A percentile compares a stretch with the other conserved stretches of the same genome.
Conservation (phyloP, 2,888 invertebrate genomes). For the Drosophila prostipennis region DNA sequence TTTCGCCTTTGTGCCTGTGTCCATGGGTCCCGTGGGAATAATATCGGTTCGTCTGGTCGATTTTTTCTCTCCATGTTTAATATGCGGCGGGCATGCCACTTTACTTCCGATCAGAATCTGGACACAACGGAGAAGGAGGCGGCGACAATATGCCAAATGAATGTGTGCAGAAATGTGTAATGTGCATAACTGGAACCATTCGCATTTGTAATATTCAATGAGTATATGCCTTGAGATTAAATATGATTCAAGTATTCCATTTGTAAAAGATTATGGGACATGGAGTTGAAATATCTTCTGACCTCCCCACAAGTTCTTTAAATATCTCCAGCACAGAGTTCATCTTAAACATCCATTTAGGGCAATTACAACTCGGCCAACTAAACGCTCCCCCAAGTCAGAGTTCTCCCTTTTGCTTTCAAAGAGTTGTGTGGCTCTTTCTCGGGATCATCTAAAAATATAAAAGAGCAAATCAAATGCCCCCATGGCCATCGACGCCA, state of each 20-base stretch:
- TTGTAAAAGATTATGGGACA: background rate
- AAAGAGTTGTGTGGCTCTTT: slow-evolving; percentile 2
- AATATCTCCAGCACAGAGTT: slow-evolving; percentile 24
- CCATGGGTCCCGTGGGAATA: slow-evolving; percentile 67
- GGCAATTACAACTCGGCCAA: slow-evolving; percentile 38
- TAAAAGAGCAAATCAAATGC: slow-evolving; percentile 71
- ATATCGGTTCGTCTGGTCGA: slow-evolving; percentile 50
- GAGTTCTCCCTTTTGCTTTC: slow-evolving; percentile 8
- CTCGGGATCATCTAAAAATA: slow-evolving; percentile 61
- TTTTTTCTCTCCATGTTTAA: slow-evolving; percentile 55
- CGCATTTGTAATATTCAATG: too few relatives aligned
- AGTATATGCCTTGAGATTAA: too few relatives aligned
- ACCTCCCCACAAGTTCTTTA: slow-evolving; percentile 3
- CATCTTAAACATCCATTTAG: slow-evolving; percentile 26
- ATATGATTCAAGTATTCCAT: background rate
- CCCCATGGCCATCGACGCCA: slow-evolving; percentile 56
- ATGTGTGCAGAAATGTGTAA: slow-evolving; percentile 2
- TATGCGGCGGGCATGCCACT: slow-evolving; percentile 57
- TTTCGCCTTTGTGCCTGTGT: slow-evolving; percentile 36
- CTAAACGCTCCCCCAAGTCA: slow-evolving; percentile 39
- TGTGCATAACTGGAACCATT: background rate
- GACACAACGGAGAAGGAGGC: slow-evolving; percentile 3
- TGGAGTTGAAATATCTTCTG: background rate
- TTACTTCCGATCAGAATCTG: slow-evolving; percentile 62
- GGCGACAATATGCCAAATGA: slow-evolving; percentile 5